A percentile compares a stretch with the other conserved stretches of the same genome.
These are phyloP conservation scores for Illadopsis cleaveri DNA, from an alignment of 2,113 vertebrate genomes.

Conservation along the genomic window DNA sequence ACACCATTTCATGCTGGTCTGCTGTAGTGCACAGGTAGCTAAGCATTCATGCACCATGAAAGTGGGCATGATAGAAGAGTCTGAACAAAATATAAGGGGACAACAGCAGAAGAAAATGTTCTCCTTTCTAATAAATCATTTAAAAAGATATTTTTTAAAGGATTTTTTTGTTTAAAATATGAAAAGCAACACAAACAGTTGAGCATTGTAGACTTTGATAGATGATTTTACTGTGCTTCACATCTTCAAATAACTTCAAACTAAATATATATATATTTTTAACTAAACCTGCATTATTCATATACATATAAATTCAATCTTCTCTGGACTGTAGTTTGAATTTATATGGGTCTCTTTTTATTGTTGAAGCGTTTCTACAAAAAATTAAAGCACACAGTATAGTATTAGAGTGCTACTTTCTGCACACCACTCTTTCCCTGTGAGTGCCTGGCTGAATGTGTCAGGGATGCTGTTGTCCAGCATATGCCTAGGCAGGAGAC, in stretches of 20 bases:
- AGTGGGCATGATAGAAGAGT: background rate
- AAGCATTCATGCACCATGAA: accelerated
- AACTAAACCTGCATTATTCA: background rate
- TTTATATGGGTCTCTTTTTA: background rate
- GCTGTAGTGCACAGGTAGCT: background rate
- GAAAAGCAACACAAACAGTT: background rate
- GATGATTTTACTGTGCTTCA: background rate
- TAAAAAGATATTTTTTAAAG: background rate
- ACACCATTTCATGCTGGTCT: background rate
- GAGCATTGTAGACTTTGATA: background rate
- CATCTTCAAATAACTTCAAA: background rate
- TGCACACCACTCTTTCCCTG: background rate
- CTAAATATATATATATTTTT: background rate
- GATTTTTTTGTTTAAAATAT: background rate
- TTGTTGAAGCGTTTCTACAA: background rate
- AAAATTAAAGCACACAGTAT: background rate
- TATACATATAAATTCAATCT: background rate
- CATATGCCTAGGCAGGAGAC: background rate
- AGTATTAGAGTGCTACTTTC: background rate
- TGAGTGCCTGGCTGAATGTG: background rate
- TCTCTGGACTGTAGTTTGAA: background rate
- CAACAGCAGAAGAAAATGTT: background rate
- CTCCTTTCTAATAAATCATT: background rate
- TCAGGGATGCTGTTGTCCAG: background rate
- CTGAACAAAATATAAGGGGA: background rate